Conservation (phyloP, 1,140 invertebrate species). For the Plutomurus gul region DNA sequence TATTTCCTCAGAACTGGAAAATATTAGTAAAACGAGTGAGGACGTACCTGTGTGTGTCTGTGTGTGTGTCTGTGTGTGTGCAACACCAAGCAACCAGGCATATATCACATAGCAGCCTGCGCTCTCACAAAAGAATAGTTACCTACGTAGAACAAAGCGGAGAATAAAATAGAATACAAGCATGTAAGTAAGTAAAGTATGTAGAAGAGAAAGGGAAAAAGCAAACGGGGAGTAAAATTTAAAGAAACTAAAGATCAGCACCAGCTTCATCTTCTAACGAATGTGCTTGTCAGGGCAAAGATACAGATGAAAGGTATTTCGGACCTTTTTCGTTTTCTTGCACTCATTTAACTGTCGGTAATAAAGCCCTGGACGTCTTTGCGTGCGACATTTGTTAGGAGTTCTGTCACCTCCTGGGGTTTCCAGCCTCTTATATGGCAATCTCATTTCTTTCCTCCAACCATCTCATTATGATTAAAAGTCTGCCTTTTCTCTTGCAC, state of each 20-base stretch:
- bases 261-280: background rate
- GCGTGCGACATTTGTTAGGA: constrained; percentile 49
- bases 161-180: background rate
- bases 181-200: background rate
- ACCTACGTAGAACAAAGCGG: background rate
- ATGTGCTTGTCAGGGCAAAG: no score
- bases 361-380: constrained; percentile 33
- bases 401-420: constrained; percentile 50
- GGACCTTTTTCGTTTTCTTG: background rate
- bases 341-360: background rate
- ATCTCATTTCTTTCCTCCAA: background rate
- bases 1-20: no score
- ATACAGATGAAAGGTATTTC: background rate
- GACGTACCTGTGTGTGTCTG: no score
- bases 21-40: no score
- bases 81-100: no score
- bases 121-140: background rate
- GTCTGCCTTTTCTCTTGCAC: background rate
- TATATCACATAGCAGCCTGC: no score
- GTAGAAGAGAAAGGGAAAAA: background rate
- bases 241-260: background rate
- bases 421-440: constrained; percentile 25
- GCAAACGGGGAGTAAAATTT: background rate
- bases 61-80: no score
- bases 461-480: constrained; percentile 12